Conservation (phyloP, 1,140 invertebrate genomes). For the Orchesella cincta region DNA sequence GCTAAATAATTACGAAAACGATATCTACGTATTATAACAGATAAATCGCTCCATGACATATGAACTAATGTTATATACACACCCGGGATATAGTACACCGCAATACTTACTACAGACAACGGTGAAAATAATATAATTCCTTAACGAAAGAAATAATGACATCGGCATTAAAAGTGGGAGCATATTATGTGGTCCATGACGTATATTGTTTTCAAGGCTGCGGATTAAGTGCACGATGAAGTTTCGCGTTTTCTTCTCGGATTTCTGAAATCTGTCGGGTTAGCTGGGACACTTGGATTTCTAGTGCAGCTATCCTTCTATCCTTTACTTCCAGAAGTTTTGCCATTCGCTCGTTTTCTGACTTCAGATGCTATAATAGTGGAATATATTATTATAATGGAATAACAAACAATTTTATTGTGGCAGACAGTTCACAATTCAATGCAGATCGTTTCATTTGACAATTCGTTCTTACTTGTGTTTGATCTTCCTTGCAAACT, state of each 20-base stretch:
- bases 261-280: constrained; percentile 48
- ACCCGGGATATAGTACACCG: no score
- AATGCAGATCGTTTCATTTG: background rate
- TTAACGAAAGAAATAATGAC: background rate
- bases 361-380: constrained; percentile 60
- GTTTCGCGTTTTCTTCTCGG: constrained; percentile 49
- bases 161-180: background rate
- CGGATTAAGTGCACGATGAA: constrained; percentile 36
- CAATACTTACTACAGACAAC: no score
- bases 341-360: constrained; percentile 62
- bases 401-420: background rate
- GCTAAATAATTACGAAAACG: no score
- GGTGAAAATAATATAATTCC: background rate
- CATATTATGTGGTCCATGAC: constrained; percentile 2
- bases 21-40: no score
- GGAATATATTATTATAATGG: constrained; percentile 49
- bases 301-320: constrained; percentile 61
- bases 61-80: no score
- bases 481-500: constrained; percentile 57
- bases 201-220: constrained; percentile 31
- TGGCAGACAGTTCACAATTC: no score
- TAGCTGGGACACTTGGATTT: constrained; percentile 53
- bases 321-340: constrained; percentile 63
- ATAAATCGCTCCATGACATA: no score
- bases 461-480: constrained; percentile 53